Conservation (phyloP, 2,797 vertebrate genomes). For the Scyliorhinus canicula region DNA sequence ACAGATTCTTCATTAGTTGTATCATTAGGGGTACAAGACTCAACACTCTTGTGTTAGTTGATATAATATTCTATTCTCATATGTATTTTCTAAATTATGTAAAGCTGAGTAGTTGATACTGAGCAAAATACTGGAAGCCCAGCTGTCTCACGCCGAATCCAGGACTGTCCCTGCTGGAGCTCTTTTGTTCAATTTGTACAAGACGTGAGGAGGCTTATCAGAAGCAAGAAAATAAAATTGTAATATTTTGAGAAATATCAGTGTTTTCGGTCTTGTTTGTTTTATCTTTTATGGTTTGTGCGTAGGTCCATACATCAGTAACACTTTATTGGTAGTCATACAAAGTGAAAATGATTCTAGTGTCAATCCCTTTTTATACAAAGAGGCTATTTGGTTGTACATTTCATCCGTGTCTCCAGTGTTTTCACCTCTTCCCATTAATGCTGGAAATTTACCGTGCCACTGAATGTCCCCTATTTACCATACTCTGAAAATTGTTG, state of each 20-base stretch:
- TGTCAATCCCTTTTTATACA: not conserved
- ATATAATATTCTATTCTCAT: not conserved
- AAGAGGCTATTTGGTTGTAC: not conserved
- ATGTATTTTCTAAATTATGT: slow-evolving; percentile 8
- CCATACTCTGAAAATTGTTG: not conserved
- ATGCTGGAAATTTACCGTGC: not conserved
- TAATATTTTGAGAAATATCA: not conserved
- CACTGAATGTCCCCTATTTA: not conserved
- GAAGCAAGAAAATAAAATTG: slow-evolving; percentile 10
- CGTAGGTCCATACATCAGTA: not conserved
- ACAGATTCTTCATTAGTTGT: not conserved
- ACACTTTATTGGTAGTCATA: not conserved
- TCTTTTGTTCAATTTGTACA: not conserved
- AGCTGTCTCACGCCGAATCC: not conserved
- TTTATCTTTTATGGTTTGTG: not conserved
- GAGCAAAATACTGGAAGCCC: not conserved
- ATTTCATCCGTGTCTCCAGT: not conserved
- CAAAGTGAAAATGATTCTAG: not conserved
- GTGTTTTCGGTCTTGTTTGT: not conserved
- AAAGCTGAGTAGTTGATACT: not conserved
- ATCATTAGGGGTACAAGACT: not conserved
- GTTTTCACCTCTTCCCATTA: not conserved
- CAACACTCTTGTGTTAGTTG: not conserved
- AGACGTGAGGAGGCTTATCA: not conserved
- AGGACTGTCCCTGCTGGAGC: not conserved